These are phyloP conservation scores for Zingel zingel DNA, from an alignment of 2,113 vertebrate genomes.

Conservation along the genomic window DNA sequence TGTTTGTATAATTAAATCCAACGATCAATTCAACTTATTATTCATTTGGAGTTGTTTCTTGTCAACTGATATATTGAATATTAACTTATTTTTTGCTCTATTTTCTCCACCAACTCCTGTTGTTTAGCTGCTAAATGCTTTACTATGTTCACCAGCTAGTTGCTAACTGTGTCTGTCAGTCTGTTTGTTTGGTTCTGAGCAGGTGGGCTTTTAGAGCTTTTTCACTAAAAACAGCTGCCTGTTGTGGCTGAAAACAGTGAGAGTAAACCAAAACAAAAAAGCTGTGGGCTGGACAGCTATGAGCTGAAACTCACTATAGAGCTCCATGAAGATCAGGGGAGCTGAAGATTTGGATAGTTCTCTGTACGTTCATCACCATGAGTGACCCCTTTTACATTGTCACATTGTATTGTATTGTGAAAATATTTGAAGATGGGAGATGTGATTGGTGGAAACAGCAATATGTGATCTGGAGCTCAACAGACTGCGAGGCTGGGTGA, in stretches of 20 bases:
- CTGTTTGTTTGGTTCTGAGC: constrained; percentile 1
- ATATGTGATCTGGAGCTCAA: not conserved
- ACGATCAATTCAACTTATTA: too few relatives aligned
- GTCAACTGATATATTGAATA: too few relatives aligned
- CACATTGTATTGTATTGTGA: too few relatives aligned
- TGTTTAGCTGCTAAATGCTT: not conserved
- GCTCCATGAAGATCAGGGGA: not conserved
- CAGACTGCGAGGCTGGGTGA: too few relatives aligned
- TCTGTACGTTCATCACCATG: too few relatives aligned
- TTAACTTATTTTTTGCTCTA: too few relatives aligned
- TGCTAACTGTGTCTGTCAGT: not conserved
- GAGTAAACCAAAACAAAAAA: not conserved
- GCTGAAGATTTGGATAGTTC: not conserved
- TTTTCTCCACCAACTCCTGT: too few relatives aligned
- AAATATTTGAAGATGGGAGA: too few relatives aligned
- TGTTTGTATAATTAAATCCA: not conserved
- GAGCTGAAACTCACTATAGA: not conserved
- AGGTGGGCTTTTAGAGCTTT: not conserved
- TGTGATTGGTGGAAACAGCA: not conserved
- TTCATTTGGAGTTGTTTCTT: too few relatives aligned
- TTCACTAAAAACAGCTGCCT: not conserved
- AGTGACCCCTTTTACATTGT: not conserved
- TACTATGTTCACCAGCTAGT: constrained; percentile 4
- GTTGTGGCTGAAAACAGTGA: not conserved
- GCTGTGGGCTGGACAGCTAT: not conserved